phyloP scores from a whole-genome alignment of 2,888 invertebrate genomes.

The Morpho achilles region DNA sequence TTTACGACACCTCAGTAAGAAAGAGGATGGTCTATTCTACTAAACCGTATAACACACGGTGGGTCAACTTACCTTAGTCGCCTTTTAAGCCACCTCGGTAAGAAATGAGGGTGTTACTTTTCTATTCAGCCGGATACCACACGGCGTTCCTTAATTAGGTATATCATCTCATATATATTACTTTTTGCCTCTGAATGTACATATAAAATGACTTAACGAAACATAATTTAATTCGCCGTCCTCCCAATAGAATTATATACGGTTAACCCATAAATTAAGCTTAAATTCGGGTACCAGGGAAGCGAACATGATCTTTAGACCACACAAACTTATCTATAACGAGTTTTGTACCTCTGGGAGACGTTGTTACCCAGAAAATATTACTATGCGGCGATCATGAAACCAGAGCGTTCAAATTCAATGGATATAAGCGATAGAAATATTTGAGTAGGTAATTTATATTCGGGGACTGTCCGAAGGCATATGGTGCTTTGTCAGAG shows the following conservation, averaged over 20 bases:
- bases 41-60: no score
- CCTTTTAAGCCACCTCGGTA: no score
- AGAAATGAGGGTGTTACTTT: no score
- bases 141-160: no score
- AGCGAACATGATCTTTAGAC: slow-evolving; percentile 12
- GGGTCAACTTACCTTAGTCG: no score
- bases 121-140: no score
- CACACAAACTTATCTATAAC: slow-evolving; percentile 24
- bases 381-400: slow-evolving; percentile 17
- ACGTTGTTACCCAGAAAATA: slow-evolving; percentile 19
- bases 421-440: slow-evolving; percentile 31
- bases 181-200: no score
- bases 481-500: slow-evolving; percentile 11
- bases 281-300: slow-evolving; percentile 15
- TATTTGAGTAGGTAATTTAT: slow-evolving; percentile 36
- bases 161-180: no score
- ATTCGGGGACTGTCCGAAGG: slow-evolving; percentile 29
- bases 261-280: slow-evolving; percentile 19
- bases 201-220: no score
- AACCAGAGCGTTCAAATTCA: slow-evolving; percentile 32
- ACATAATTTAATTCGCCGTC: no score
- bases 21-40: no score
- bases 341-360: slow-evolving; percentile 20
- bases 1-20: no score
- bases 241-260: neutral